Evolutionary conservation across 2,797 vertebrate genomes (phyloP).

Genomic region (Falco cherrug): DNA sequence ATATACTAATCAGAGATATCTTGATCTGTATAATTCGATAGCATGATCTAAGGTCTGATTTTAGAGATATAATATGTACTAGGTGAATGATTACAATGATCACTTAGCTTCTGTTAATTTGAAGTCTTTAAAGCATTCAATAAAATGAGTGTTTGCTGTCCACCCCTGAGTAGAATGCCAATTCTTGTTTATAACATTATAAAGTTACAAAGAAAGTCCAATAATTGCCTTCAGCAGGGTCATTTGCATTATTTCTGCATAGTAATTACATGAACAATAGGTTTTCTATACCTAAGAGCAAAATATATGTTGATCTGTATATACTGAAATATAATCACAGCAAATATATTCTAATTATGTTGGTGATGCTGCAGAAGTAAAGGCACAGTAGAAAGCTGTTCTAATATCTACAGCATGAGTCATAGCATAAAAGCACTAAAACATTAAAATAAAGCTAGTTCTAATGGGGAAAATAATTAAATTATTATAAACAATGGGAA

Average conservation of each 20-base stretch:
- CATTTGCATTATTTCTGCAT: slow-evolving; percentile 57
- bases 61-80: not conserved
- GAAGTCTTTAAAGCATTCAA: slow-evolving; percentile 10
- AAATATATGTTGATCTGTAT: slow-evolving; percentile 44
- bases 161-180: slow-evolving; percentile 11
- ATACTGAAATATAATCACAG: slow-evolving; percentile 46
- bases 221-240: slow-evolving; percentile 33
- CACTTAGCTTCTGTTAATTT: slow-evolving; percentile 24
- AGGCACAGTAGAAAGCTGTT: not conserved
- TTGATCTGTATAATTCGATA: not conserved
- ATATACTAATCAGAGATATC: not conserved
- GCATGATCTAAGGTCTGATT: not conserved
- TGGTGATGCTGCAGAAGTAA: slow-evolving; percentile 2
- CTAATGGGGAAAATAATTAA: slow-evolving; percentile 56
- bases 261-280: slow-evolving; percentile 43
- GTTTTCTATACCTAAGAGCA: slow-evolving; percentile 42
- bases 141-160: slow-evolving; percentile 34
- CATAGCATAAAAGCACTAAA: not conserved
- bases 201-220: slow-evolving; percentile 21
- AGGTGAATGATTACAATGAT: not conserved
- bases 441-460: slow-evolving; percentile 38
- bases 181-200: slow-evolving; percentile 45
- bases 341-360: slow-evolving; percentile 37
- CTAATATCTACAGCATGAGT: slow-evolving; percentile 32
- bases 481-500: slow-evolving; percentile 51